A percentile compares a stretch with the other conserved stretches of the same genome.
These are phyloP conservation scores for Dromas ardeola DNA, from an alignment of 2,113 vertebrate species.

Conservation along the genomic window DNA sequence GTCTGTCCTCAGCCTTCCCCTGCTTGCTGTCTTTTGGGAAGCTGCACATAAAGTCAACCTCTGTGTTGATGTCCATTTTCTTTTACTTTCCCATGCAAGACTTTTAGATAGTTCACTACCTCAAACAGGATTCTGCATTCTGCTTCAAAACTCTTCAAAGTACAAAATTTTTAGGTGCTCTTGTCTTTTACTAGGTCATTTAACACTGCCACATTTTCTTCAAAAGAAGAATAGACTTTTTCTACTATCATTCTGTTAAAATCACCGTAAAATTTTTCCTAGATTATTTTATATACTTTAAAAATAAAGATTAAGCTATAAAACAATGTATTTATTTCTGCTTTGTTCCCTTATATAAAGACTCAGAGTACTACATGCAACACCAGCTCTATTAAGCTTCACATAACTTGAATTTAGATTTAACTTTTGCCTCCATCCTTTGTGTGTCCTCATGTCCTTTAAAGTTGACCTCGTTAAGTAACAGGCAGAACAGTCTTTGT, in stretches of 20 bases:
- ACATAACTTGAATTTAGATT: neutral
- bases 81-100: neutral
- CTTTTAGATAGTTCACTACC: neutral
- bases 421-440: neutral
- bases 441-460: rapidly evolving
- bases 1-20: neutral
- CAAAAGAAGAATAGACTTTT: neutral
- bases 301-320: neutral
- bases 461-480: neutral
- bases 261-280: neutral
- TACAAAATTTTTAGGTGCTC: neutral
- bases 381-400: neutral
- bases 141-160: neutral
- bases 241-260: neutral
- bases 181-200: neutral
- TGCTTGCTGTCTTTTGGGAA: neutral
- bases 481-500: neutral
- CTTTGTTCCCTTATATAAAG: neutral
- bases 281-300: neutral
- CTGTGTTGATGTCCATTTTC: neutral
- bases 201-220: neutral
- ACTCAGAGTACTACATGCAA: neutral
- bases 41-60: neutral
- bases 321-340: neutral
- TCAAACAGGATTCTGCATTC: neutral